Conservation (phyloP, 2,797 vertebrate genomes). For the Poeciliopsis turneri region DNA sequence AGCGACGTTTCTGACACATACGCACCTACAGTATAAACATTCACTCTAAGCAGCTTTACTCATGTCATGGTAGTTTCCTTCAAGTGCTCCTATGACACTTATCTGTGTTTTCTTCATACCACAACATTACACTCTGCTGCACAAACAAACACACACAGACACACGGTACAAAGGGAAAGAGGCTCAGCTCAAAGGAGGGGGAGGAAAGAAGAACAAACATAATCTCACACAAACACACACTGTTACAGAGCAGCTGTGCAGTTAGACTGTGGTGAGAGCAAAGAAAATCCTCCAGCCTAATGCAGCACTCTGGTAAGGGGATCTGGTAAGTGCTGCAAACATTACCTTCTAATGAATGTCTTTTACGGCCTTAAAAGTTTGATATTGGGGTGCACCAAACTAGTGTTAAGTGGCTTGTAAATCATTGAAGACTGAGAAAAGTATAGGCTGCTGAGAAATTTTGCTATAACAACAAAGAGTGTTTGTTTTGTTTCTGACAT, state of each 20-base stretch:
- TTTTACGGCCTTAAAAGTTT: not conserved
- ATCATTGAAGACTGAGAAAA: conserved; percentile 6
- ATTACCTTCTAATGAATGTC: conserved; percentile 18
- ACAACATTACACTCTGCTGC: conserved; percentile 38
- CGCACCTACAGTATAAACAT: conserved; percentile 58
- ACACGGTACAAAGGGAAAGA: conserved; percentile 50
- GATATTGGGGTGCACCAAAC: not conserved
- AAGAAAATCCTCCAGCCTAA: conserved; percentile 23
- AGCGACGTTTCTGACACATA: conserved; percentile 58
- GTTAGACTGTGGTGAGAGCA: conserved; percentile 50
- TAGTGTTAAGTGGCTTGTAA: conserved; percentile 2
- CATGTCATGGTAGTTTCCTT: conserved; percentile 51
- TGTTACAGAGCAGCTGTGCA: conserved; percentile 33
- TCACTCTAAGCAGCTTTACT: conserved; percentile 55
- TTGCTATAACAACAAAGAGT: conserved; percentile 8
- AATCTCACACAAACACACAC: conserved; percentile 23
- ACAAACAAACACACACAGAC: conserved; percentile 28
- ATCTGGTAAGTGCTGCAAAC: conserved; percentile 51
- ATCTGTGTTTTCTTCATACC: conserved; percentile 50
- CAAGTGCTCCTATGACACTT: conserved; percentile 54
- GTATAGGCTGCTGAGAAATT: not conserved
- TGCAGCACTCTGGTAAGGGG: conserved; percentile 44
- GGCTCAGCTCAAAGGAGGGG: conserved; percentile 49
- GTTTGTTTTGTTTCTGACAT: conserved; percentile 1
- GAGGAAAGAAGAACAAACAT: conserved; percentile 36